Evolutionary conservation across 2,113 vertebrate species (phyloP).

Genomic region (Malaclemys terrapin): DNA sequence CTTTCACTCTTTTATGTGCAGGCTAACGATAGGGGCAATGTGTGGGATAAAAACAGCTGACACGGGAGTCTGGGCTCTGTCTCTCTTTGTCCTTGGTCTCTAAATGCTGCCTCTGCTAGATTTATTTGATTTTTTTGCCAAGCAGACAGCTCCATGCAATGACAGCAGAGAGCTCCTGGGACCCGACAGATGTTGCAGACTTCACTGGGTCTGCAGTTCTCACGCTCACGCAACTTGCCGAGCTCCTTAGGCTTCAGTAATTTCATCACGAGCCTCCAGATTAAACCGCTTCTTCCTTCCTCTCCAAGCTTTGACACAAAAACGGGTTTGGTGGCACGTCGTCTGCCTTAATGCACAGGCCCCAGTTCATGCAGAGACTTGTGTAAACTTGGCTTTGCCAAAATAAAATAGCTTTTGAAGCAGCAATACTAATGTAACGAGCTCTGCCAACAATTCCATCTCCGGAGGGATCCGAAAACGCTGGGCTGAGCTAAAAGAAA

Average conservation of each 20-base stretch:
- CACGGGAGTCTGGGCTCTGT: background rate
- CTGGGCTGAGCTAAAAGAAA: background rate
- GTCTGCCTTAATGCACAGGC: fast-evolving
- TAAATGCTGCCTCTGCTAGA: background rate
- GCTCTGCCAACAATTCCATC: background rate
- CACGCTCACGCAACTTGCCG: background rate
- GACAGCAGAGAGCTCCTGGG: background rate
- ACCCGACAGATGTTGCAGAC: background rate
- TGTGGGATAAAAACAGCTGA: background rate
- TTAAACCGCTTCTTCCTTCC: fast-evolving
- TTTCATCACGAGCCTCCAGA: background rate
- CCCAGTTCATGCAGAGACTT: background rate
- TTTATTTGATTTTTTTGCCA: background rate
- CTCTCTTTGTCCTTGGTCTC: slow-evolving; percentile 16
- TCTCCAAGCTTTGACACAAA: fast-evolving
- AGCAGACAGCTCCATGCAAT: background rate
- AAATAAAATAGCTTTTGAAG: background rate
- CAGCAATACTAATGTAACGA: fast-evolving
- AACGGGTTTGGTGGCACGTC: fast-evolving
- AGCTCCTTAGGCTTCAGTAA: background rate
- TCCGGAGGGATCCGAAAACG: fast-evolving
- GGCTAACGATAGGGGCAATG: background rate
- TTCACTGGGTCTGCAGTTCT: background rate
- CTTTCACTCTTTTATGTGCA: background rate
- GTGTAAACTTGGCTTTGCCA: background rate